Evolutionary conservation across 2,888 invertebrate species (phyloP).

Genomic region (Oscheius sp.): DNA sequence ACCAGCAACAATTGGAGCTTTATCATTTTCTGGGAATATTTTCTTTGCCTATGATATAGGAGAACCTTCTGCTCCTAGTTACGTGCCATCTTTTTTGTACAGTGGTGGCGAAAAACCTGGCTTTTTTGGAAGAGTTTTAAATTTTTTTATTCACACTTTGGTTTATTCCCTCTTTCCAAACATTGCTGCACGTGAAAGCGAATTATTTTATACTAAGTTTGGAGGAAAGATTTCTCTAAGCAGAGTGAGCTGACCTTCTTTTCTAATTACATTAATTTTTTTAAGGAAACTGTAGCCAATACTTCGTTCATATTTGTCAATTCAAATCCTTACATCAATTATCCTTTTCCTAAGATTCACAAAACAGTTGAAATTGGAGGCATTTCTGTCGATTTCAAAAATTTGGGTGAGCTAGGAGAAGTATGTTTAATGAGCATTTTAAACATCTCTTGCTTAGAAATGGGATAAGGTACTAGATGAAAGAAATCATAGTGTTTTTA

Average conservation of each 20-base stretch:
- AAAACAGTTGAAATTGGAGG: conserved; percentile 28
- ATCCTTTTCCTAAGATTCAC: conserved; percentile 15
- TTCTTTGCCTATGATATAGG: conserved; percentile 37
- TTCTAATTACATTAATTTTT: too few species aligned
- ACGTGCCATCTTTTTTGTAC: conserved; percentile 4
- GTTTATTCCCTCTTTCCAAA: not conserved
- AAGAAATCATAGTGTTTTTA: conserved; percentile 18
- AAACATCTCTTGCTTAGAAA: too few species aligned
- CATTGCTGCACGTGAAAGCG: too few species aligned
- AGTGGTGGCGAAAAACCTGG: conserved; percentile 10
- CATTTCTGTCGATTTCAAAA: not conserved
- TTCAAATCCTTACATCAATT: conserved; percentile 24
- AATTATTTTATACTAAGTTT: not conserved
- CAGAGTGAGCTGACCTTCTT: too few species aligned
- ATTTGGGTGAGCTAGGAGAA: not conserved
- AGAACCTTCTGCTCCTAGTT: conserved; percentile 27
- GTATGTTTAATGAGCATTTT: not conserved
- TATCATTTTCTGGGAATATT: conserved; percentile 33
- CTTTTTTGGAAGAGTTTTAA: conserved; percentile 15
- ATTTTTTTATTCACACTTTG: not conserved
- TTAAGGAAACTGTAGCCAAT: not conserved
- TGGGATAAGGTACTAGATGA: conserved; percentile 25
- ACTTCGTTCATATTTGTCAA: conserved; percentile 12
- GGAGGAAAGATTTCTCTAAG: not conserved
- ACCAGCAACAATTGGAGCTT: conserved; percentile 37